Evolutionary conservation across 1,140 invertebrate genomes (phyloP).

Genomic region (Pseudobourletiella spinata): DNA sequence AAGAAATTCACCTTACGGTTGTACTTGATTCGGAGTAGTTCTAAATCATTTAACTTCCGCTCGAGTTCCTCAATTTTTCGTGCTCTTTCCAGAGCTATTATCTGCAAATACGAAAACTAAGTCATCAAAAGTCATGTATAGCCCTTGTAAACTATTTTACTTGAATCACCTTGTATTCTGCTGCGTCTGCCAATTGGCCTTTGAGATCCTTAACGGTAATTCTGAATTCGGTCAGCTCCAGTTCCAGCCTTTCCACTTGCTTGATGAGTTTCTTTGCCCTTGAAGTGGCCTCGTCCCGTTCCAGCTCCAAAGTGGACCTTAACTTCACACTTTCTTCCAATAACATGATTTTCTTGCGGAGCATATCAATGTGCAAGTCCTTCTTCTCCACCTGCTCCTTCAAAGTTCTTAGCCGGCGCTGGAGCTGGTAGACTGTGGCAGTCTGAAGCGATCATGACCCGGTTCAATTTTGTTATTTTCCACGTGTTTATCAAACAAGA

Average conservation of each 20-base stretch:
- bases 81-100: conserved; percentile 66
- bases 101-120: conserved; percentile 54
- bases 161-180: conserved; percentile 65
- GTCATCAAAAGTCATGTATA: no score
- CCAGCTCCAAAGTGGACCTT: conserved; percentile 30
- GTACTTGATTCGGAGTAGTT: conserved; percentile 58
- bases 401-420: conserved; percentile 65
- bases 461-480: no score
- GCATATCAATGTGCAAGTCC: conserved; percentile 79
- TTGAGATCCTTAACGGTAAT: conserved; percentile 63
- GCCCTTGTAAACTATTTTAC: no score
- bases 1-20: conserved; percentile 58
- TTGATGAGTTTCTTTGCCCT: conserved; percentile 63
- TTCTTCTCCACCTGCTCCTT: conserved; percentile 81
- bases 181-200: conserved; percentile 65
- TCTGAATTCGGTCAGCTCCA: conserved; percentile 62
- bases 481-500: no score
- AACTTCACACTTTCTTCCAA: conserved; percentile 58
- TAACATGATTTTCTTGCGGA: conserved; percentile 67
- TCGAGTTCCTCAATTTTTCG: conserved; percentile 74
- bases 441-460: conserved; percentile 55
- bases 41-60: conserved; percentile 61
- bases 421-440: conserved; percentile 71
- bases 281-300: conserved; percentile 35
- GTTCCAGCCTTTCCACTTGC: conserved; percentile 61